Conservation (phyloP, 2,888 invertebrate genomes). For the Hyles lineata region DNA sequence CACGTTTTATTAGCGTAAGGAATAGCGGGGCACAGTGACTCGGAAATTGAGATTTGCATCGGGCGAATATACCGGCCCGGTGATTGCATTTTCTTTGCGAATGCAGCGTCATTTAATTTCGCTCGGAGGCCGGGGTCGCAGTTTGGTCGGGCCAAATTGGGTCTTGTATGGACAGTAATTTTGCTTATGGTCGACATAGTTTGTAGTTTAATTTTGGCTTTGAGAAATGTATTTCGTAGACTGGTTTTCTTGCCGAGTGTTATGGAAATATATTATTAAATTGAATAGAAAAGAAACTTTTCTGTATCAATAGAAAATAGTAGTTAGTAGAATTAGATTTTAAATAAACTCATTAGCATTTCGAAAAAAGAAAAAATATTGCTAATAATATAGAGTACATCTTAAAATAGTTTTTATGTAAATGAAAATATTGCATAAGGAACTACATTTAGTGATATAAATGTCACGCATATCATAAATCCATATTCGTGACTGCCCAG, state of each 20-base stretch:
- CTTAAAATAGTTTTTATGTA: too few species aligned
- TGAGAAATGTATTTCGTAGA: not conserved
- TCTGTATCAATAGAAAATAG: not conserved
- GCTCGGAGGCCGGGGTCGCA: slow-evolving; percentile 62
- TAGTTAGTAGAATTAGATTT: not conserved
- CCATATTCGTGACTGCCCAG: too few species aligned
- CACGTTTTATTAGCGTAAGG: slow-evolving; percentile 85
- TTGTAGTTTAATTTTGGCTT: not conserved
- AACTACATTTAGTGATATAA: too few species aligned
- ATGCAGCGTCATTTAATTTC: slow-evolving; percentile 80
- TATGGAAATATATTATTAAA: not conserved
- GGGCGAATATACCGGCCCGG: slow-evolving; percentile 69
- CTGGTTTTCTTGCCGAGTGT: not conserved
- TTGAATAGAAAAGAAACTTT: not conserved
- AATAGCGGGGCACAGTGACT: slow-evolving; percentile 81
- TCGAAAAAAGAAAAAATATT: too few species aligned
- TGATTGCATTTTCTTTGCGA: slow-evolving; percentile 84
- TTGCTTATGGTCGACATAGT: slow-evolving; percentile 24
- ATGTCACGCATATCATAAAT: too few species aligned
- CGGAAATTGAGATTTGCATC: slow-evolving; percentile 83
- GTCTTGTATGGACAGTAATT: slow-evolving; percentile 51
- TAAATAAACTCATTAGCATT: too few species aligned
- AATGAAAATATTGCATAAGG: too few species aligned
- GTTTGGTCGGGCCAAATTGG: slow-evolving; percentile 69
- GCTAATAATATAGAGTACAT: too few species aligned